Base-by-base conservation (phyloP, 2,113 vertebrate species). In the Onychorhynchus coronatus region DNA sequence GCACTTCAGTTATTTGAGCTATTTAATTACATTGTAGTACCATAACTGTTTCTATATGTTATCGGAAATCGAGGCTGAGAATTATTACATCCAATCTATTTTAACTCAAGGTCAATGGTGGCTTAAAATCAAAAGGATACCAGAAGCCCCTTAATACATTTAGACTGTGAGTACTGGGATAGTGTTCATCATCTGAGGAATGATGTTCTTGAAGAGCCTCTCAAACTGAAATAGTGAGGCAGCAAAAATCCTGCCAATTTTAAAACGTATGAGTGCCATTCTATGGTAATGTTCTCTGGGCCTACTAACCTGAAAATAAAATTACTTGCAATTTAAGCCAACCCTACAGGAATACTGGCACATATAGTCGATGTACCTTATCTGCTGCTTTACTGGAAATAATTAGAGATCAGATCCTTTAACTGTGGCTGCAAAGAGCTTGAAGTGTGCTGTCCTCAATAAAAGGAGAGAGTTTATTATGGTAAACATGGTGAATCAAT, bases 241-340 rank as follows among this genome's bases (percentile, higher is more conserved):
- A 49, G 39, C 3, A 91, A 88, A 90, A 92, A 71, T 49, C 30
- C 31, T 46, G 46, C 70, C 23, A 72, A 42, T 82, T 82, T 78
- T 5, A 18, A 70, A 92, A 76, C 28, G 24, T 21, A 16, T n/a
- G 39, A 73, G 37, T 67, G 59, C 77, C 41, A 78, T 91, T 50
- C 59, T 12, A 63, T 12, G 23, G 12, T 78, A 49, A 73, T 50
- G 79, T 70, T 55, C 59, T 63, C 41, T 61, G 42, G 35, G 58
- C 71, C 52, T 72, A 58, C 11, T 82, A 79, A 58, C 44, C 53
- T 67, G 53, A 39, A 79, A 91, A 85, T 72, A 85, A 79, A 95
- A 75, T 46, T 84, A 78, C 35, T 96, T 95, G 84, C 96, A 93
- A 95, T 73, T 87, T 88, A 93, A 95, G 85, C 65, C 59, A 89